Evolutionary conservation across 2,113 vertebrate genomes (phyloP).

Genomic region (Todiramphus chloris): DNA sequence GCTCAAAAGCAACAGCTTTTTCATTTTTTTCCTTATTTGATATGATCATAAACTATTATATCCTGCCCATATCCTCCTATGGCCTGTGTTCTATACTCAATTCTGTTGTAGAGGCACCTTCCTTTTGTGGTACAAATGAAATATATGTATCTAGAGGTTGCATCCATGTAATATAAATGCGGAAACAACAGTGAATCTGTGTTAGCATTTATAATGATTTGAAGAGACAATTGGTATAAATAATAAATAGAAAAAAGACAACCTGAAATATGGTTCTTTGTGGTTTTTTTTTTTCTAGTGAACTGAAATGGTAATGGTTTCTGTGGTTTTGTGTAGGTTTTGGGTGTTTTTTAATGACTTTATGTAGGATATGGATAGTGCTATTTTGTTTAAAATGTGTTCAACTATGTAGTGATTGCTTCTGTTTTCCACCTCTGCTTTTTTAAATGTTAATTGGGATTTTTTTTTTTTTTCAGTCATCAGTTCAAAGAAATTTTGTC

Average conservation of each 20-base stretch:
- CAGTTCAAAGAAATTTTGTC: slow-evolving; percentile 86
- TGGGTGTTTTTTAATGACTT: background rate
- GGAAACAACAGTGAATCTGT: background rate
- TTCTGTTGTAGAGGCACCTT: background rate
- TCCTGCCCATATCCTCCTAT: background rate
- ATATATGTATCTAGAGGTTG: background rate
- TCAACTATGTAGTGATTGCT: background rate
- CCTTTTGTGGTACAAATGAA: background rate
- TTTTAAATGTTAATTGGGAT: slow-evolving; percentile 23
- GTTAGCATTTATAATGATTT: background rate
- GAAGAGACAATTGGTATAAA: background rate
- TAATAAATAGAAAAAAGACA: background rate
- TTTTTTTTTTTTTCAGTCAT: slow-evolving; percentile 78
- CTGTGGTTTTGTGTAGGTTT: background rate
- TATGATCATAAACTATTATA: background rate
- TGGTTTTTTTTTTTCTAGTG: background rate
- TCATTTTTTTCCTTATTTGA: background rate
- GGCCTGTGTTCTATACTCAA: background rate
- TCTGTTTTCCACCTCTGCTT: background rate
- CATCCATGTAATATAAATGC: background rate
- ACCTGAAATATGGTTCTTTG: background rate
- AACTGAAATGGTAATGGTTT: background rate
- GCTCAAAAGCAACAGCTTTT: background rate
- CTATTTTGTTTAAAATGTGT: background rate
- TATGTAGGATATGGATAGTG: background rate